Evolutionary conservation across 2,888 invertebrate species (phyloP).

Genomic region (Drosophila koepferae): DNA sequence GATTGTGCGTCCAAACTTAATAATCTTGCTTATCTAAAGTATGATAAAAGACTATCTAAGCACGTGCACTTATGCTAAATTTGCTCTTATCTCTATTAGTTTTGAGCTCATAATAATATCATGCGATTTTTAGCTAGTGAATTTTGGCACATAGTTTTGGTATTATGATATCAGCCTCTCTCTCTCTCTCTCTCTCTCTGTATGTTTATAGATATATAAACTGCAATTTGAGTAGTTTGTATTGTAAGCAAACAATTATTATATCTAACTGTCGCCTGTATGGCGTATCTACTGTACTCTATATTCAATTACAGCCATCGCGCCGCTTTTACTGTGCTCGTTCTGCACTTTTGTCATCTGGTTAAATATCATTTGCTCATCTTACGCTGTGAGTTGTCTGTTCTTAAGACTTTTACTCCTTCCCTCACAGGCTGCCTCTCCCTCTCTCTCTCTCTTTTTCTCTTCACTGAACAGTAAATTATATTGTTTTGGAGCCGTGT

Average conservation of each 20-base stretch:
- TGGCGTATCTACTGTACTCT: conserved; percentile 13
- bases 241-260: neutral
- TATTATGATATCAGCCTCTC: neutral
- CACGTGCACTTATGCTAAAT: neutral
- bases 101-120: neutral
- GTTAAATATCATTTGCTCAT: conserved; percentile 47
- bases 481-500: conserved; percentile 63
- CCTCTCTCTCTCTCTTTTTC: neutral
- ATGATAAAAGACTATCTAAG: neutral
- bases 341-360: conserved; percentile 47
- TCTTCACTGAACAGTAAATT: conserved; percentile 64
- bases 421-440: neutral
- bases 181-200: neutral
- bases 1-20: neutral
- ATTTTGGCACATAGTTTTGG: neutral
- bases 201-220: neutral
- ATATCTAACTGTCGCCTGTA: conserved; percentile 1
- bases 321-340: conserved; percentile 34
- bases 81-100: neutral
- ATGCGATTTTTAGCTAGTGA: neutral
- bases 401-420: conserved; percentile 18
- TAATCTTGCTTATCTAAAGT: neutral
- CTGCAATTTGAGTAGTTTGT: neutral
- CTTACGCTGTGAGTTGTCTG: conserved; percentile 20
- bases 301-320: conserved; percentile 36